Conservation (phyloP, 2,113 vertebrate species). For the Rhagologus leucostigma region DNA sequence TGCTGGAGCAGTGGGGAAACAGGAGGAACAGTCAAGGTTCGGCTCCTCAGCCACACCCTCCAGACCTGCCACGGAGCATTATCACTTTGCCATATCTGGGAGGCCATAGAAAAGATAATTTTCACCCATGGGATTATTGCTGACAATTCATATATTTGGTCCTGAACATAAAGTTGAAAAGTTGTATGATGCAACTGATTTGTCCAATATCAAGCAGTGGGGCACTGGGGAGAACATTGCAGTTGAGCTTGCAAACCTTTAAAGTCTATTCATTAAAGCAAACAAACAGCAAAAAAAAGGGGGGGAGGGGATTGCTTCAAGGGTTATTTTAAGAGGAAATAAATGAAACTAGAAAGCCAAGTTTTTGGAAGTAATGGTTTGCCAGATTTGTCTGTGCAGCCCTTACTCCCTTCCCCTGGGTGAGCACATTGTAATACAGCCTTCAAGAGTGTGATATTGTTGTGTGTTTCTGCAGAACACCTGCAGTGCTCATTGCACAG, state of each 20-base stretch:
- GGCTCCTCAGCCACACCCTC: not conserved
- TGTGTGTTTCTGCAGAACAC: not conserved
- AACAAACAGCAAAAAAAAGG: not conserved
- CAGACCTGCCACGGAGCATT: fast-evolving
- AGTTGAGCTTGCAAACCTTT: not conserved
- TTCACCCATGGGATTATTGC: not conserved
- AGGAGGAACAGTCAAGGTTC: not conserved
- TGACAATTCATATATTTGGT: not conserved
- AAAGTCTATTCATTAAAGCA: not conserved
- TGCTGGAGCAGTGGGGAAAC: not conserved
- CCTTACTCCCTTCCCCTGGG: not conserved
- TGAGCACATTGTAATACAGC: not conserved
- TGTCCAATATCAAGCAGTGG: not conserved
- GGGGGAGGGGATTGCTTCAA: not conserved
- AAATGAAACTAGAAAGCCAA: not conserved
- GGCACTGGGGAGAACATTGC: not conserved
- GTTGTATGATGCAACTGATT: not conserved
- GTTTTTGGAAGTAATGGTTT: not conserved
- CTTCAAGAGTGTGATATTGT: not conserved
- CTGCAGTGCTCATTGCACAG: not conserved
- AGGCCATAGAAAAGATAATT: not conserved
- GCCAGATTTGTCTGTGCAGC: not conserved
- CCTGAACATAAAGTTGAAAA: not conserved
- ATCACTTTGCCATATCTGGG: not conserved
- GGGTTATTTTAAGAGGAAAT: not conserved